phyloP scores from a whole-genome alignment of 2,888 invertebrate genomes.

The Tanypteryx hageni region DNA sequence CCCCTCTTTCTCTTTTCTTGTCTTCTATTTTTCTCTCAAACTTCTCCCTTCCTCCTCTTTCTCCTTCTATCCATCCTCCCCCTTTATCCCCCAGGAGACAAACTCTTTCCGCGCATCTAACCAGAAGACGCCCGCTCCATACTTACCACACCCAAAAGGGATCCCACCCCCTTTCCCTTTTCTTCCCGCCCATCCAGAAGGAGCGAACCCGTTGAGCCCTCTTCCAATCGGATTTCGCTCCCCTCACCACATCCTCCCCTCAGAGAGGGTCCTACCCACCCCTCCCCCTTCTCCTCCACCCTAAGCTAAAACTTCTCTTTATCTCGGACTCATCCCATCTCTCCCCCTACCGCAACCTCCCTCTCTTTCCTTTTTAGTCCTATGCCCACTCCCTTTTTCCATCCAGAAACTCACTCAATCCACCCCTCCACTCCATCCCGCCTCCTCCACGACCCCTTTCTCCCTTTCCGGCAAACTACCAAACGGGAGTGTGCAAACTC shows the following conservation, averaged over 20 bases:
- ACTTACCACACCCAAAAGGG: not conserved
- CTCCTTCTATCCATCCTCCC: not conserved
- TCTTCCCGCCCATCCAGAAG: not conserved
- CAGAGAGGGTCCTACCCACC: not conserved
- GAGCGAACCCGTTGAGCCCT: not conserved
- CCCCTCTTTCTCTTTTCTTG: not conserved
- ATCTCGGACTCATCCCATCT: not conserved
- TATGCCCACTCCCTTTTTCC: not conserved
- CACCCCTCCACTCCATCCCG: not conserved
- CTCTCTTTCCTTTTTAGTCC: not conserved
- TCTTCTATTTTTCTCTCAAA: not conserved
- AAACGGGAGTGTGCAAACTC: slow-evolving; percentile 32
- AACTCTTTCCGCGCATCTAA: slow-evolving; percentile 12
- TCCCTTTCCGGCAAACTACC: not conserved
- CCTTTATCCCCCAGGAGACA: slow-evolving; percentile 8
- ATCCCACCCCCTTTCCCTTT: too few relatives aligned
- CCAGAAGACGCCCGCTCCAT: slow-evolving; percentile 6
- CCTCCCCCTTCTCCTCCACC: not conserved
- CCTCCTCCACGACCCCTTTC: not conserved
- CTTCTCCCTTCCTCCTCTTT: not conserved
- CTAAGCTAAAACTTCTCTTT: not conserved
- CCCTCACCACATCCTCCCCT: not conserved
- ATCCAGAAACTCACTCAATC: too few relatives aligned
- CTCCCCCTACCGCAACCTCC: not conserved
- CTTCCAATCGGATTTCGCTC: slow-evolving; percentile 8